These are phyloP conservation scores for Taphrorychus bicolor DNA, from an alignment of 2,888 invertebrate genomes.

Conservation along the genomic window DNA sequence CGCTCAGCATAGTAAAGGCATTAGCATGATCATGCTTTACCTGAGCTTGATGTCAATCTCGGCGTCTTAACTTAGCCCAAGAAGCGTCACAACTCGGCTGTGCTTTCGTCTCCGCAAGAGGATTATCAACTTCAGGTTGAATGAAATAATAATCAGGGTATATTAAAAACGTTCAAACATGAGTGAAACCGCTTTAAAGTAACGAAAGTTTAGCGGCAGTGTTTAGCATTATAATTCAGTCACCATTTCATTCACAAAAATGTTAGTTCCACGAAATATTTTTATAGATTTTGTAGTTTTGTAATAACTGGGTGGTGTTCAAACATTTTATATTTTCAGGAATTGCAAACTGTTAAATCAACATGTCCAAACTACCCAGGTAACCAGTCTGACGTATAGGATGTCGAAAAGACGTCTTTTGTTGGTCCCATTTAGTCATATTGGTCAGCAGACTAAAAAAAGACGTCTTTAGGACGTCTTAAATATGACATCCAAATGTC, in stretches of 20 bases:
- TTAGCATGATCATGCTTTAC: slow-evolving; percentile 61
- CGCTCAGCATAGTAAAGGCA: slow-evolving; percentile 59
- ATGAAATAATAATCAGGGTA: slow-evolving; percentile 6
- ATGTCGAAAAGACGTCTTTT: too few species aligned
- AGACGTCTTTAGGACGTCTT: too few species aligned
- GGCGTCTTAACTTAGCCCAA: slow-evolving; percentile 57
- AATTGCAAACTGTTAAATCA: too few species aligned
- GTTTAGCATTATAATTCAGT: neutral
- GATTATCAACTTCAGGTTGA: slow-evolving; percentile 53
- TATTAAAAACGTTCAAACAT: neutral
- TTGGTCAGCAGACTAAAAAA: too few species aligned
- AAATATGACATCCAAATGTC: too few species aligned
- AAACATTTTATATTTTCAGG: too few species aligned
- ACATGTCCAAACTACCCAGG: too few species aligned
- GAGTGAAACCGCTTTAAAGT: neutral
- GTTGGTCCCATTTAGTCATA: too few species aligned
- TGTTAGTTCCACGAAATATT: too few species aligned
- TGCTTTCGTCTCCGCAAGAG: slow-evolving; percentile 59
- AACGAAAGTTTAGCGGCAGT: neutral
- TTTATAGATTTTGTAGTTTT: too few species aligned
- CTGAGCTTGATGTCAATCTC: slow-evolving; percentile 45
- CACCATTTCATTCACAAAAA: neutral
- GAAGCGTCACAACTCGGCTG: slow-evolving; percentile 50
- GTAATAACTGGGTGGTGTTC: too few species aligned
- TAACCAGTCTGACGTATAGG: too few species aligned